phyloP scores from a whole-genome alignment of 2,113 vertebrate genomes.

The Corvus moneduloides region DNA sequence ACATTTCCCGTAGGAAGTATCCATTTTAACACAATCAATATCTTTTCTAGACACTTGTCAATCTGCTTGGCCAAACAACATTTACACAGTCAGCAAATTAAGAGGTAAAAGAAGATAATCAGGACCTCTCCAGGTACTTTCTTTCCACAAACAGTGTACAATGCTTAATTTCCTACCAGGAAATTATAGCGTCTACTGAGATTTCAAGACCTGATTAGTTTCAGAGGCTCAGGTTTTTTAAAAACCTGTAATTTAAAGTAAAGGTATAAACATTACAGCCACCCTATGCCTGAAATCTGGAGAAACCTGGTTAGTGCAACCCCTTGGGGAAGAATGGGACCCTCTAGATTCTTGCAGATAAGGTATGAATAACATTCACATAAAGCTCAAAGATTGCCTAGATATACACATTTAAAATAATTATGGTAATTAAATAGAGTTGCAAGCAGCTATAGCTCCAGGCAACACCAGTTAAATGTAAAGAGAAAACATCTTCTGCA shows the following conservation, averaged over 20 bases:
- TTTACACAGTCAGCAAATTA: conserved; percentile 59
- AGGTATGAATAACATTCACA: conserved; percentile 71
- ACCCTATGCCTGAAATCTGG: conserved; percentile 7
- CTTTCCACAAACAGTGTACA: conserved; percentile 56
- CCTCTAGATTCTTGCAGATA: conserved; percentile 67
- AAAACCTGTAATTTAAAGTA: conserved; percentile 58
- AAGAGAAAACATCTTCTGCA: conserved; percentile 72
- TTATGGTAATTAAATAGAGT: conserved; percentile 71
- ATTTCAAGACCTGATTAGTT: conserved; percentile 67
- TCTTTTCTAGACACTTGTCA: conserved; percentile 42
- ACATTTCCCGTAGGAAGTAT: conserved; percentile 42
- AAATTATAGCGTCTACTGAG: conserved; percentile 60
- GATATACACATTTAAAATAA: conserved; percentile 72
- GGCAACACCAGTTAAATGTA: conserved; percentile 63
- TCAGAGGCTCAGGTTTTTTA: conserved; percentile 26
- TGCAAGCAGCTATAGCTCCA: conserved; percentile 67
- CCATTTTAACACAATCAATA: conserved; percentile 26
- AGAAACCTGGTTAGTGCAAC: conserved; percentile 38
- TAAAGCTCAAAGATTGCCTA: conserved; percentile 68
- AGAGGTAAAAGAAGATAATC: conserved; percentile 51
- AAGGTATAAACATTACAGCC: conserved; percentile 42
- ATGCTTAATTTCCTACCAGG: conserved; percentile 66
- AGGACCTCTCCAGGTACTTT: conserved; percentile 49
- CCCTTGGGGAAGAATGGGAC: conserved; percentile 42
- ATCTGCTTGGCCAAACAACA: conserved; percentile 28